Conservation (phyloP, 2,113 vertebrate genomes). For the Lagenorhynchus albirostris region DNA sequence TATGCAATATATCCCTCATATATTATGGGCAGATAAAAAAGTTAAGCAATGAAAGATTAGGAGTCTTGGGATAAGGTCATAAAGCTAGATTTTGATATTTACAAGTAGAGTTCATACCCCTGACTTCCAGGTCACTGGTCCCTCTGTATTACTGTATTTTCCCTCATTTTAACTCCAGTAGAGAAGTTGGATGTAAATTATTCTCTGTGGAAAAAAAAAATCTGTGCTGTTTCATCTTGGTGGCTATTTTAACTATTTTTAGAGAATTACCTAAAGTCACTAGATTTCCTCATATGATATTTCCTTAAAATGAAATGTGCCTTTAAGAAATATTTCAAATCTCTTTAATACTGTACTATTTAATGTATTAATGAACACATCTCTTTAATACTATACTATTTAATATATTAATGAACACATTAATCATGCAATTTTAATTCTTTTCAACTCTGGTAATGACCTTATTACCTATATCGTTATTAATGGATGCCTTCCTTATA, state of each 20-base stretch:
- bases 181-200: background rate
- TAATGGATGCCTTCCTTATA: background rate
- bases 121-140: background rate
- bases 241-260: background rate
- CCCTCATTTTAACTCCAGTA: background rate
- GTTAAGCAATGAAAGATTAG: background rate
- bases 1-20: background rate
- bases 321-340: background rate
- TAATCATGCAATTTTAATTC: background rate
- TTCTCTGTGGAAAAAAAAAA: background rate
- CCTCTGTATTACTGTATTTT: background rate
- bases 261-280: background rate
- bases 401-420: background rate
- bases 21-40: no score
- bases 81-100: background rate
- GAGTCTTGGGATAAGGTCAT: accelerated
- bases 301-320: background rate
- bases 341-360: background rate
- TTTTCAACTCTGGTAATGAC: background rate
- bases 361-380: background rate
- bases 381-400: background rate
- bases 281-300: background rate
- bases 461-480: background rate
- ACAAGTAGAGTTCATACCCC: background rate
- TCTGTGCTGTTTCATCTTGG: background rate